Base-by-base conservation (phyloP, 2,888 invertebrate species). In the Chloroclystis v-ata region DNA sequence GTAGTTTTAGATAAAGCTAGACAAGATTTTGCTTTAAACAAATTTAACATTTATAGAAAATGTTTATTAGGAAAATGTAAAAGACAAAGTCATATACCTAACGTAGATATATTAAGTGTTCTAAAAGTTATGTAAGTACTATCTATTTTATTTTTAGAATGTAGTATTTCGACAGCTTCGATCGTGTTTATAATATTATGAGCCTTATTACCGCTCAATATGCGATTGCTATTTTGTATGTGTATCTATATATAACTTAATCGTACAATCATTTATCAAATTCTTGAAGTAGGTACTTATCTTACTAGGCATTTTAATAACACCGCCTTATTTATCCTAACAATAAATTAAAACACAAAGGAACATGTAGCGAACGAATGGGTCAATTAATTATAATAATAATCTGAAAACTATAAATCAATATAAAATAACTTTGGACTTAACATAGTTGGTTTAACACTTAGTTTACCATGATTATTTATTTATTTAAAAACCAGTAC, bases 11-110 rank as follows among this genome's bases (percentile, higher is more conserved):
- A 46, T 38, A 47, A 49, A 47, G 43, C 53, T 54, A 50, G 47
- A 43, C 44, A 53, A 53, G 7, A 39, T 47, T 35, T 53, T 49
- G 50, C 48, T 49, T 50, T 48, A 24, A 37, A 49, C 29, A 35
- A 24, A 20, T 20, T 16, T 16, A 24, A 10, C 35, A 53, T 41
- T 53, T 25, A 48, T 47, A 44, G 42, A 45, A 38, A 50, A 37
- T 47, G 20, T 41, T 49, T 40, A 13, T 24, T 43, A 43, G 12
- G n/a, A 28, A 38, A 20, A 30, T 38, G 30, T 54, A 47, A 46
- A 52, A 52, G 55, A 57, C 57, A 54, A 55, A 57, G 57, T 57
- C 57, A 52, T 52, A 43, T 53, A 26, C 26, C 26, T 26, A 54
- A 46, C 28, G 52, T 52, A 57, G 52, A 39, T 44, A 44, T 42